Evolutionary conservation across 2,888 invertebrate species (phyloP).

Genomic region (Campoplex capitator): DNA sequence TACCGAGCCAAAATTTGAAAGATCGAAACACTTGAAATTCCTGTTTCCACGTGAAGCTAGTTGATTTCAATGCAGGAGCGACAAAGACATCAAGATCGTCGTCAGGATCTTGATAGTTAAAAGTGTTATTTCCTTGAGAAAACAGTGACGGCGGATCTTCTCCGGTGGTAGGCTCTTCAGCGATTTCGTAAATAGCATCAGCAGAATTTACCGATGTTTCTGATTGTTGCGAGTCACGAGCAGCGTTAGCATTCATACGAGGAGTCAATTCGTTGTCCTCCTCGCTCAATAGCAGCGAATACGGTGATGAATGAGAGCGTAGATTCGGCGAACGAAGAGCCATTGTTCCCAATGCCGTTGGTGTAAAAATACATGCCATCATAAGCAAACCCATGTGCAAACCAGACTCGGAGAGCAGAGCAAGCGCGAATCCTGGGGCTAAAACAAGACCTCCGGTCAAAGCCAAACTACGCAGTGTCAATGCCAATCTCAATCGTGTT

Average conservation of each 20-base stretch:
- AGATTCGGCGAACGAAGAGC: conserved; percentile 71
- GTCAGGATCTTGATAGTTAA: conserved; percentile 71
- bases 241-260: conserved; percentile 45
- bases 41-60: conserved; percentile 71
- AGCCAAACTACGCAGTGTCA: conserved; percentile 76
- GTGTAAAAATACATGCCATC: conserved; percentile 76
- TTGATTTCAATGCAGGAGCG: conserved; percentile 42
- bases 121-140: conserved; percentile 72
- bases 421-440: conserved; percentile 74
- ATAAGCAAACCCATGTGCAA: conserved; percentile 75
- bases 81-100: conserved; percentile 65
- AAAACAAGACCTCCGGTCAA: conserved; percentile 75
- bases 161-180: conserved; percentile 21
- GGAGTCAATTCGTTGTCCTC: conserved; percentile 76
- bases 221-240: conserved; percentile 34
- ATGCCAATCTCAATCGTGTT: conserved; percentile 73
- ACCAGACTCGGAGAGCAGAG: conserved; percentile 71
- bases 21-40: conserved; percentile 71
- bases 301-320: conserved; percentile 68
- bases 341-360: conserved; percentile 75
- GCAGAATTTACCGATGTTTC: conserved; percentile 2
- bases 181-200: conserved; percentile 31
- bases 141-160: conserved; percentile 66
- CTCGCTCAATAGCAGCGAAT: conserved; percentile 74
- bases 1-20: conserved; percentile 74